Conservation (phyloP, 2,797 vertebrate species). For the Danio kyathit region DNA sequence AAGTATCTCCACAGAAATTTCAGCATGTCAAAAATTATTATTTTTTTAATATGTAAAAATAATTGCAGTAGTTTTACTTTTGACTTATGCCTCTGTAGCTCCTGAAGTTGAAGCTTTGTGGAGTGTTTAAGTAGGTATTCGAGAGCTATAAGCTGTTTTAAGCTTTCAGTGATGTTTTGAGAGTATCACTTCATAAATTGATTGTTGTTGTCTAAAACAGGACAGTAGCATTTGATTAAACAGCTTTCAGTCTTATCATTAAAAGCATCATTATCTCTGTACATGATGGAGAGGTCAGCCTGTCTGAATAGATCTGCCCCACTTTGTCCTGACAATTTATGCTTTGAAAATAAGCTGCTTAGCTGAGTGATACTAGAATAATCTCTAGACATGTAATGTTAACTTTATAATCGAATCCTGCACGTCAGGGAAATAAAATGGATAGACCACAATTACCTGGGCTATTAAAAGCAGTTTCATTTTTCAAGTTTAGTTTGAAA, state of each 20-base stretch:
- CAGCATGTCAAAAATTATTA: too few species aligned
- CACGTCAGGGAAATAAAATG: background rate
- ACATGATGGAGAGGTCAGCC: background rate
- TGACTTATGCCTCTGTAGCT: background rate
- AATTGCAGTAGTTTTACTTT: background rate
- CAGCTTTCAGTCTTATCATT: background rate
- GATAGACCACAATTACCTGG: background rate
- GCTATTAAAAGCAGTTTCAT: background rate
- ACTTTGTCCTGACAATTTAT: slow-evolving; percentile 9
- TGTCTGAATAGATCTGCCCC: background rate
- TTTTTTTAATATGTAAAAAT: too few species aligned
- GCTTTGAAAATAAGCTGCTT: slow-evolving; percentile 16
- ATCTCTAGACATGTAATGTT: slow-evolving; percentile 16
- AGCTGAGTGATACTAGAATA: slow-evolving; percentile 27
- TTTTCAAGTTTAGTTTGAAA: background rate
- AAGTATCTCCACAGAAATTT: background rate
- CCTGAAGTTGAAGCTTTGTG: background rate
- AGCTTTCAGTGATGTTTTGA: background rate
- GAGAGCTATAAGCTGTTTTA: background rate
- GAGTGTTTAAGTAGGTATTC: background rate
- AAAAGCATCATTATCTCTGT: background rate
- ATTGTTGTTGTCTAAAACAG: background rate
- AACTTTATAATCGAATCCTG: background rate
- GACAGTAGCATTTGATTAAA: background rate
- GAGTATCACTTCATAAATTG: background rate